Evolutionary conservation across 2,888 invertebrate species (phyloP).

Genomic region (Resseliella maxima): DNA sequence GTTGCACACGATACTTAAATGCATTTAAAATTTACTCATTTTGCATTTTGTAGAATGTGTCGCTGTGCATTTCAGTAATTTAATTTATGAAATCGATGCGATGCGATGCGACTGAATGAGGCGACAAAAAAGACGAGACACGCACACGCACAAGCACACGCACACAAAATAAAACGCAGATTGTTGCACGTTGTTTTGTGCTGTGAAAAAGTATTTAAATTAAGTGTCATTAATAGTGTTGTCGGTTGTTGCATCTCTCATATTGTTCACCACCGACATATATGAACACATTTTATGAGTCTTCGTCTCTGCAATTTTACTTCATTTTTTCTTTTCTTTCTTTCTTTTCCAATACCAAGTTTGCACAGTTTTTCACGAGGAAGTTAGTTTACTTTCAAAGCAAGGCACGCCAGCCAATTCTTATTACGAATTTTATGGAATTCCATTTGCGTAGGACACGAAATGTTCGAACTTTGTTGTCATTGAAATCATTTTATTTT

Average conservation of each 20-base stretch:
- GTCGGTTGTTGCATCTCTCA: conserved; percentile 46
- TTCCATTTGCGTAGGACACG: conserved; percentile 46
- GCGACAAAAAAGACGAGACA: not conserved
- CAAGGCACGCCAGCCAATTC: not conserved
- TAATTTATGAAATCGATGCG: conserved; percentile 25
- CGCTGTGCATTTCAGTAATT: not conserved
- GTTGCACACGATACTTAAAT: conserved; percentile 51
- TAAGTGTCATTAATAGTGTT: conserved; percentile 55
- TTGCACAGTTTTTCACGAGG: not conserved
- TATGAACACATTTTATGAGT: not conserved
- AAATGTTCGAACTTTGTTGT: not conserved
- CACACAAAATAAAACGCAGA: not conserved
- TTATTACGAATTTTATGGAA: conserved; percentile 26
- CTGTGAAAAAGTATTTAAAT: conserved; percentile 48
- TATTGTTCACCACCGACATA: not conserved
- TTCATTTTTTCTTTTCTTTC: not conserved
- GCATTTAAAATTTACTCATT: not conserved
- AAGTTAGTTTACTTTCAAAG: not conserved
- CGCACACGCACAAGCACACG: not conserved
- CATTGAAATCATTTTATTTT: not conserved
- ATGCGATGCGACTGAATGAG: not conserved
- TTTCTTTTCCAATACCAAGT: not conserved
- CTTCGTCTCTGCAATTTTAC: not conserved
- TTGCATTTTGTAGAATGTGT: not conserved
- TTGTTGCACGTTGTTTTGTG: not conserved